Percentiles rank a stretch among this genome's conserved stretches.
phyloP scores from a whole-genome alignment of 2,888 invertebrate genomes.

The Prionchulus punctatus region DNA sequence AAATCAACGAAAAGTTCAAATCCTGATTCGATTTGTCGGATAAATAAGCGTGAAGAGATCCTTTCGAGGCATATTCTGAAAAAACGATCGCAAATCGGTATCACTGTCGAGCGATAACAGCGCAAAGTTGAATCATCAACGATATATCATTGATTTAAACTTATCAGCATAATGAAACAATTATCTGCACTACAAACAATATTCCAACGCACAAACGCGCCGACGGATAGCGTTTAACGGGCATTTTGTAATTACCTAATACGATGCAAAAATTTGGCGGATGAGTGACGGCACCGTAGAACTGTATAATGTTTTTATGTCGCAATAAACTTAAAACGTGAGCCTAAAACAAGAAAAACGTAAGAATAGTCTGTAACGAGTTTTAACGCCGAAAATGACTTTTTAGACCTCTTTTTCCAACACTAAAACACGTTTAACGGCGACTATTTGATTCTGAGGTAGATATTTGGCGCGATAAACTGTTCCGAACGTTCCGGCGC shows the following conservation, averaged over 20 bases:
- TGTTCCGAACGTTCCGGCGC: conserved; percentile 37
- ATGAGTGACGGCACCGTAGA: conserved; percentile 35
- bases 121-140: too few species aligned
- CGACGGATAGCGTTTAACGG: not conserved
- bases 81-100: too few species aligned
- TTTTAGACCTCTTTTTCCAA: conserved; percentile 37
- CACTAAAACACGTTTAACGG: conserved; percentile 35
- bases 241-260: conserved; percentile 34
- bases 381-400: not conserved
- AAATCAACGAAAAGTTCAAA: conserved; percentile 28
- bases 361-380: not conserved
- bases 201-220: too few species aligned
- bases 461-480: conserved; percentile 36
- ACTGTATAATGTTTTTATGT: conserved; percentile 36
- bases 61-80: conserved; percentile 33
- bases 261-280: conserved; percentile 36
- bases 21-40: conserved; percentile 19
- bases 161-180: too few species aligned
- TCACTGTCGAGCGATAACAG: too few species aligned
- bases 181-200: too few species aligned
- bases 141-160: too few species aligned
- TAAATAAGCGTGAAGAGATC: conserved; percentile 31
- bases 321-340: conserved; percentile 35
- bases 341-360: conserved; percentile 28
- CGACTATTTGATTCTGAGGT: conserved; percentile 32